Conservation (phyloP, 1,140 invertebrate species). For the Palaemon carinicauda region DNA sequence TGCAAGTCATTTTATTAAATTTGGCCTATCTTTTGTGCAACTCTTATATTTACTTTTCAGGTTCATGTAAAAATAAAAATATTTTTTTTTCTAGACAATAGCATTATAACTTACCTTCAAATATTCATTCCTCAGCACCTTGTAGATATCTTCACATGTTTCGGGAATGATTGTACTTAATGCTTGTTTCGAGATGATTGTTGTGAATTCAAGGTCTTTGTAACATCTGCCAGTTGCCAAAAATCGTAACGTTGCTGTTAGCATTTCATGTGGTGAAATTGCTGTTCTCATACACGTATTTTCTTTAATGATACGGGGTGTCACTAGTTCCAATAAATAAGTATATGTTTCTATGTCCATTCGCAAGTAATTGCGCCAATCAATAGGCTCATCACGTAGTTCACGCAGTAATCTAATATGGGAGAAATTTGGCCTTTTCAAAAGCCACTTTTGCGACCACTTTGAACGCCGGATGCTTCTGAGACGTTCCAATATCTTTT, state of each 20-base stretch:
- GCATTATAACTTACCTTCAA: slow-evolving; percentile 22
- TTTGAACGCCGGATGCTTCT: background rate
- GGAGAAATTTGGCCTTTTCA: too few relatives aligned
- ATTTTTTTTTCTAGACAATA: background rate
- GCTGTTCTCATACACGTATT: slow-evolving; percentile 36
- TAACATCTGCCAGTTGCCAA: slow-evolving; percentile 18
- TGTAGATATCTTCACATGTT: slow-evolving; percentile 8
- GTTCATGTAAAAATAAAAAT: background rate
- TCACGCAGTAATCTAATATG: background rate
- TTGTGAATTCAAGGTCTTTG: slow-evolving; percentile 5
- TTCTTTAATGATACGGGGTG: slow-evolving; percentile 32
- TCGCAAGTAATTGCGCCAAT: slow-evolving; percentile 26
- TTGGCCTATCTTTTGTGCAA: slow-evolving; percentile 11
- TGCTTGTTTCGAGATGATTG: background rate
- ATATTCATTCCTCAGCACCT: slow-evolving; percentile 15
- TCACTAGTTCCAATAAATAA: slow-evolving; percentile 30
- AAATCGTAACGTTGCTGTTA: slow-evolving; percentile 5
- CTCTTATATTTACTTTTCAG: slow-evolving; percentile 12
- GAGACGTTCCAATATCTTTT: slow-evolving; percentile 21
- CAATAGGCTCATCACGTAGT: slow-evolving; percentile 1
- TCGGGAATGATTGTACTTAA: slow-evolving; percentile 5
- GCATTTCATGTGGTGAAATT: slow-evolving; percentile 24
- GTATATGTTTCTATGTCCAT: slow-evolving; percentile 34
- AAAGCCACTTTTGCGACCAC: background rate
- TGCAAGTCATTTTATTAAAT: background rate